Evolutionary conservation across 2,113 vertebrate species (phyloP).

Genomic region (Chunga burmeisteri): DNA sequence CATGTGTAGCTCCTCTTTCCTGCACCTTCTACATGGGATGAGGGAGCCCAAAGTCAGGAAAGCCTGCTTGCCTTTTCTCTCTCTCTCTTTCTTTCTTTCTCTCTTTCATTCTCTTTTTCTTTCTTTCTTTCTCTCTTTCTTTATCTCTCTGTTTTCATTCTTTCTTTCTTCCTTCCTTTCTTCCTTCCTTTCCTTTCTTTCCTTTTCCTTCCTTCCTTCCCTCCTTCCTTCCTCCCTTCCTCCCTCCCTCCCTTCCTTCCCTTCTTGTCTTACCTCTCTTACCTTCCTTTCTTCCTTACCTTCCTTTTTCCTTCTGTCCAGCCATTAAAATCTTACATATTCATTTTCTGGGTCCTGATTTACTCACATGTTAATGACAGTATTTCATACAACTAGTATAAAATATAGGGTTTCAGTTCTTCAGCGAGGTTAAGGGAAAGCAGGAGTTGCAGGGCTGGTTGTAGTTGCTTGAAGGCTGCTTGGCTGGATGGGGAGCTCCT

Average conservation of each 20-base stretch:
- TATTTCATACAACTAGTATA: neutral
- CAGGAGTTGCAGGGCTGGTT: neutral
- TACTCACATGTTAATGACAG: neutral
- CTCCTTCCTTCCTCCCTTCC: too few species aligned
- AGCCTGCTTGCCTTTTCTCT: neutral
- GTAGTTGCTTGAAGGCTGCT: neutral
- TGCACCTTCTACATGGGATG: neutral
- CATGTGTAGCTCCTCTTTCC: neutral
- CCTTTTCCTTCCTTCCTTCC: too few species aligned
- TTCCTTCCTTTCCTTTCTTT: too few species aligned
- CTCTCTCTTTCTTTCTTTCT: too few species aligned
- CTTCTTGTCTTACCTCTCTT: too few species aligned
- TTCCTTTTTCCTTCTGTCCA: neutral
- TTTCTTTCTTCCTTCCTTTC: accelerated
- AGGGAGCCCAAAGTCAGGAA: neutral
- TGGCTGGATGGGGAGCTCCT: neutral
- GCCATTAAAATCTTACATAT: neutral
- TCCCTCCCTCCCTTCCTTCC: too few species aligned
- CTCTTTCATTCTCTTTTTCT: neutral
- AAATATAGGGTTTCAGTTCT: neutral
- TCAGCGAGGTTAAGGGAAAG: neutral
- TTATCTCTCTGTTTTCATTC: neutral
- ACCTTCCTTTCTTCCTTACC: too few species aligned
- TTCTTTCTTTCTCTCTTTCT: too few species aligned
- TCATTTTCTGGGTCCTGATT: neutral